Conservation (phyloP, 2,113 vertebrate species). For the Physeter macrocephalus region DNA sequence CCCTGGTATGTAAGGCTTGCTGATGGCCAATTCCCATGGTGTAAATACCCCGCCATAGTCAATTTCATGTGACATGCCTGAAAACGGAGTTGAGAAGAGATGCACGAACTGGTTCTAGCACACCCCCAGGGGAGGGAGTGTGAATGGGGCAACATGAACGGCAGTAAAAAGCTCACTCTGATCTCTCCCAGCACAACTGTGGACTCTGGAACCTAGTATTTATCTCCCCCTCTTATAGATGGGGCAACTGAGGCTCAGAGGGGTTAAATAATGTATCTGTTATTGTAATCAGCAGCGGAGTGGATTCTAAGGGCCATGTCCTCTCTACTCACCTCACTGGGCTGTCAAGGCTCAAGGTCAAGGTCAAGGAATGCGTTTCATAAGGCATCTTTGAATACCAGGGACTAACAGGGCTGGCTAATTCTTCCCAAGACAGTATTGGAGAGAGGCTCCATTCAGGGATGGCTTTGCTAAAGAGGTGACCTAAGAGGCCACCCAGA, state of each 20-base stretch:
- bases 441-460: neutral
- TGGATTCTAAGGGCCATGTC: neutral
- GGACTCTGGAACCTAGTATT: neutral
- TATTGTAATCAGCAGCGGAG: neutral
- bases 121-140: neutral
- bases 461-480: neutral
- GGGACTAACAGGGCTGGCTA: neutral
- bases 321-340: neutral
- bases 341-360: neutral
- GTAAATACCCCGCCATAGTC: neutral
- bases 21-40: neutral
- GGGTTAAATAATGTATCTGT: neutral
- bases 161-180: neutral
- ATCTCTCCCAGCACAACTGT: neutral
- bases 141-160: fast-evolving
- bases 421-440: neutral
- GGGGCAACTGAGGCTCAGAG: neutral
- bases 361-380: neutral
- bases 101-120: neutral
- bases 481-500: neutral
- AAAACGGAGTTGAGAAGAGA: neutral
- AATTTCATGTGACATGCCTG: neutral
- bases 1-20: neutral
- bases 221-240: neutral
- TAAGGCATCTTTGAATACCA: neutral